Base-by-base conservation (phyloP, 2,888 invertebrate genomes). In the Loripinus fragilis region DNA sequence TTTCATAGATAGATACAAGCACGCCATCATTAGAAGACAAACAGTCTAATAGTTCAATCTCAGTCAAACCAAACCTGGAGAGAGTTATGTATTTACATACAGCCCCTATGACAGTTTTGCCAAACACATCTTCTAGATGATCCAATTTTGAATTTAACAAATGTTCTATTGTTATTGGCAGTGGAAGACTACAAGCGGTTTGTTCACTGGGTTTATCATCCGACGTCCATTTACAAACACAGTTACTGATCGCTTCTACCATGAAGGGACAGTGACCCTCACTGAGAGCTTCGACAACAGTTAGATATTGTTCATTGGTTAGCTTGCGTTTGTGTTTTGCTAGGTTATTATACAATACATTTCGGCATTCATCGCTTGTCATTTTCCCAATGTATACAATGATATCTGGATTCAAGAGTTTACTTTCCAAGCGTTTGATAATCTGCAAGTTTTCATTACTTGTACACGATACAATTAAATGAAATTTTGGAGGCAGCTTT, bases 21-120 rank as follows among this genome's bases (percentile, higher is more conserved):
- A 91, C 83, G 28, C 85, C 80, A 60, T 87, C 83, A 69, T 90
- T 87, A 52, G 87, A 86, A 2, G 91, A 90, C 64, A 91, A 78
- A 7, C 84, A 81, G 68, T 91, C 91, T 30, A 90, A 78, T 20
- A 91, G 75, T 75, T 91, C 91, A 55, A 87, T 80, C 72, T 91
- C 90, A 28, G 87, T 85, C 20, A 91, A 69, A 0, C 91, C 91
- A 71, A 86, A 83, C 30, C 88, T 74, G 30, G 78, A 74, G 33
- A 83, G 71, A 17, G 80, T 87, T 23, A 91, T 73, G 71, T 88
- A 89, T 8, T 81, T 79, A 50, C 88, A 85, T 10, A 90, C 74
- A 20, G 78, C 55, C 23, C 81, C 50, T 0, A 88, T 74, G 0
- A 89, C 71, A 20, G 55, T 71, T 15, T 68, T 55, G 0, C 90